phyloP scores from a whole-genome alignment of 2,888 invertebrate species.

The Drosophila mercatorum region DNA sequence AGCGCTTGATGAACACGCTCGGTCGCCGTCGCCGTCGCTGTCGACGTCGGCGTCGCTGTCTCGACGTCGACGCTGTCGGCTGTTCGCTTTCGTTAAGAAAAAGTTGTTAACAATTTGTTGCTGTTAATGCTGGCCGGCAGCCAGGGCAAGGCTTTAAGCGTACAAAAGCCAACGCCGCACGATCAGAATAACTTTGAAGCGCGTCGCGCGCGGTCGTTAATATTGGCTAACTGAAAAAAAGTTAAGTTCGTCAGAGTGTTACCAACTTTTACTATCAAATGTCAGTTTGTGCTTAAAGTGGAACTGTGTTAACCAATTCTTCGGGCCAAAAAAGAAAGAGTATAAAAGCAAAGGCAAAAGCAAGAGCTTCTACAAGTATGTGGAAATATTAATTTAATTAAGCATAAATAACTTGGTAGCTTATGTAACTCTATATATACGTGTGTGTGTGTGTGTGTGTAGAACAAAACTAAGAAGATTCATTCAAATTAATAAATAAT shows the following conservation, averaged over 20 bases:
- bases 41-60: background rate
- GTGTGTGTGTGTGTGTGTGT: background rate
- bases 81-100: conserved; percentile 68
- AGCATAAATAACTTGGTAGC: background rate
- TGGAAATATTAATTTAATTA: conserved; percentile 4
- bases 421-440: background rate
- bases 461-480: background rate
- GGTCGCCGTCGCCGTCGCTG: conserved; percentile 15
- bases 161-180: conserved; percentile 63
- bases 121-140: conserved; percentile 38
- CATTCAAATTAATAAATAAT: background rate
- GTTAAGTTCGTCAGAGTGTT: conserved; percentile 12
- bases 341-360: background rate
- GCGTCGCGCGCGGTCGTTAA: conserved; percentile 77
- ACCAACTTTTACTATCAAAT: conserved; percentile 23
- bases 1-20: conserved; percentile 38
- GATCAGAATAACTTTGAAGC: conserved; percentile 82
- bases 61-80: conserved; percentile 18
- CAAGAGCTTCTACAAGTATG: conserved; percentile 34
- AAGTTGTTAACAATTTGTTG: conserved; percentile 67
- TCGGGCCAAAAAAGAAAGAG: background rate
- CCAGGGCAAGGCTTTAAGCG: conserved; percentile 76
- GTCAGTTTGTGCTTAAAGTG: conserved; percentile 38
- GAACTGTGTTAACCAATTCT: conserved; percentile 13
- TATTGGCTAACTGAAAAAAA: conserved; percentile 32